Base-by-base conservation (phyloP, 1,140 invertebrate species). In the Procambarus virginalis region DNA sequence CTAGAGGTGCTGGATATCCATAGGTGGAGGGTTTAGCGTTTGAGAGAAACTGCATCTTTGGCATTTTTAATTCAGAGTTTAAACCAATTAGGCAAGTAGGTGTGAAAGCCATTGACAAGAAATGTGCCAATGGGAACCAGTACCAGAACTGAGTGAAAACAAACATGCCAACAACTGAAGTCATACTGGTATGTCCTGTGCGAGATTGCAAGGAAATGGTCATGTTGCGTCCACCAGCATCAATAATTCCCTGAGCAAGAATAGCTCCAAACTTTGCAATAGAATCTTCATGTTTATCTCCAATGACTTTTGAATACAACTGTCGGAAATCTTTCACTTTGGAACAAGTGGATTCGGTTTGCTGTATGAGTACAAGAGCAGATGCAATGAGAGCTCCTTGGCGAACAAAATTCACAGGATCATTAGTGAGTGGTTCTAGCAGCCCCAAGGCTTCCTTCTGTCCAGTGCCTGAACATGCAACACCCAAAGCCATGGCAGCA, bases 71-170 rank as follows among this genome's bases (percentile, higher is more conserved):
- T 93, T 99, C 97, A 0, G 96, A 96, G 94, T 99, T 99, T 0
- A 99, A 95, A 12, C 96, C 98, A 93, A 99, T 99, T 3, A 99
- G 93, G 93, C 97, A 98, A 0, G 99, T 99, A 2, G 99, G 99
- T 0, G 98, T 98, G 93, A 99, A 99, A 1, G 99, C 97, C 83
- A 99, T 94, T 3, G 98, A 98, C 73, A 99, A 94, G 92, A 99
- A 99, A 93, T 99, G 98, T 0, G 98, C 96, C 79, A 99, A 94
- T 0, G 99, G 99, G 95, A 99, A 99, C 99, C 99, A 99, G 94
- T 99, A 99, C 99, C 99, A 99, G 94, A 99, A 99, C 93, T 99
- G 99, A 0, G 98, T 98, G 94, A 99, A 99, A 0, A 99, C 97
- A 73, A 99, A 94, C 94, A 99, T 97, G n/a, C 99, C 99, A 2